Evolutionary conservation across 2,797 vertebrate genomes (phyloP).

Genomic region (Botia almorhae): DNA sequence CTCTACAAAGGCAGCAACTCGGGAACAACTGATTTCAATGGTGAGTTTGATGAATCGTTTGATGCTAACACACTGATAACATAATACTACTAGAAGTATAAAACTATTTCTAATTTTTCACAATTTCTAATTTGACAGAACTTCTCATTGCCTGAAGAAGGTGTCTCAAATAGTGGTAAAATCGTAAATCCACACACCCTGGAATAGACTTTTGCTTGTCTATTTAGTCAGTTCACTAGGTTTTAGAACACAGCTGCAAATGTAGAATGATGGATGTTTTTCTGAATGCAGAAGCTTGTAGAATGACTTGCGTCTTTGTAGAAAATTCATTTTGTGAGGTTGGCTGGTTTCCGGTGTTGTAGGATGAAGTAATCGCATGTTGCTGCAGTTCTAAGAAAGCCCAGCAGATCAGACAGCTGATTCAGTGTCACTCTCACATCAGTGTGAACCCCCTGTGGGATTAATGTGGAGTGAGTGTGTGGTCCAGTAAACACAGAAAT

Average conservation of each 20-base stretch:
- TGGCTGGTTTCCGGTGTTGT: conserved; percentile 7
- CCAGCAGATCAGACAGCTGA: conserved; percentile 7
- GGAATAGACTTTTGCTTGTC: neutral
- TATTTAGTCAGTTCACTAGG: neutral
- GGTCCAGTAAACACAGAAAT: conserved; percentile 12
- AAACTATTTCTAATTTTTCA: too few relatives aligned
- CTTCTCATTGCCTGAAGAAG: neutral
- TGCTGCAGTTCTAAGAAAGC: conserved; percentile 1
- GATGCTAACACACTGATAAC: too few relatives aligned
- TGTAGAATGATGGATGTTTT: neutral
- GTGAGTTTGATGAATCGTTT: too few relatives aligned
- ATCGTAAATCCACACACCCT: neutral
- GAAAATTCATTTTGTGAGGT: conserved; percentile 20
- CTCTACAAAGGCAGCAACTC: too few relatives aligned
- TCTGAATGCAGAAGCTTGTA: conserved; percentile 9
- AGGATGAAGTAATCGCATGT: conserved; percentile 6
- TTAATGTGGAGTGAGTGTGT: neutral
- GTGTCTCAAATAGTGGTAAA: neutral
- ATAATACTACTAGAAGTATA: too few relatives aligned
- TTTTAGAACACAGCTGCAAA: neutral
- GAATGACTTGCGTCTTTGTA: neutral
- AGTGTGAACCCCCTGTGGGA: neutral
- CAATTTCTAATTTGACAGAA: too few relatives aligned
- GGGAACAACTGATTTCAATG: too few relatives aligned
- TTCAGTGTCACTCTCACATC: neutral